Evolutionary conservation across 2,113 vertebrate species (phyloP).

Genomic region (Sialia sialis): DNA sequence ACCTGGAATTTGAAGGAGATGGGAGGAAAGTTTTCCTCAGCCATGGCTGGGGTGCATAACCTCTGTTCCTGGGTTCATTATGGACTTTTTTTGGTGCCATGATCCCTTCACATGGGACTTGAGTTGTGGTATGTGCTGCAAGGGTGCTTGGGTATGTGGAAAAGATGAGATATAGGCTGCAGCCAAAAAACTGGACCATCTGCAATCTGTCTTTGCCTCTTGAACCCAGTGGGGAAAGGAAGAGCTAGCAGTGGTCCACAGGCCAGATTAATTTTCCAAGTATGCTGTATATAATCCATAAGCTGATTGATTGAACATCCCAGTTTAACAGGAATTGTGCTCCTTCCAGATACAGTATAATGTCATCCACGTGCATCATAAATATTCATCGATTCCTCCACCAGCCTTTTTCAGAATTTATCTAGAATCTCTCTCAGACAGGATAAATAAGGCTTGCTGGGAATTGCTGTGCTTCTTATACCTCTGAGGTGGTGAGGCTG

Average conservation of each 20-base stretch:
- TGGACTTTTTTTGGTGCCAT: background rate
- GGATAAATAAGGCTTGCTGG: background rate
- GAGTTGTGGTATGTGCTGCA: rapidly evolving
- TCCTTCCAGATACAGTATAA: background rate
- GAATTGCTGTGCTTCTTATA: background rate
- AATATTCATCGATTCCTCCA: background rate
- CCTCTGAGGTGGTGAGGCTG: background rate
- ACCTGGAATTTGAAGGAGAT: rapidly evolving
- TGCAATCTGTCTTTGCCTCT: background rate
- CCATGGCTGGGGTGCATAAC: background rate
- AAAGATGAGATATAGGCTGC: background rate
- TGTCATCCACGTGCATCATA: background rate
- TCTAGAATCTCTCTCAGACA: background rate
- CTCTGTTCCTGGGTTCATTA: background rate
- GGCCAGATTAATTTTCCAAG: background rate
- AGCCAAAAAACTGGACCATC: background rate
- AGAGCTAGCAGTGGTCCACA: background rate
- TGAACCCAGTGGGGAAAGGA: background rate
- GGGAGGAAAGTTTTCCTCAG: background rate
- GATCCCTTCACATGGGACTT: background rate
- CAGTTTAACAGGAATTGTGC: background rate
- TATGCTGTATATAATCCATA: background rate
- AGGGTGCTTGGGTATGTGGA: background rate
- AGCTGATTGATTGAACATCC: background rate
- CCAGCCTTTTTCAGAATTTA: background rate